Evolutionary conservation across 2,797 vertebrate genomes (phyloP), one percentile per base, ranked within the genome.

Genomic region (Manis pentadactyla): DNA sequence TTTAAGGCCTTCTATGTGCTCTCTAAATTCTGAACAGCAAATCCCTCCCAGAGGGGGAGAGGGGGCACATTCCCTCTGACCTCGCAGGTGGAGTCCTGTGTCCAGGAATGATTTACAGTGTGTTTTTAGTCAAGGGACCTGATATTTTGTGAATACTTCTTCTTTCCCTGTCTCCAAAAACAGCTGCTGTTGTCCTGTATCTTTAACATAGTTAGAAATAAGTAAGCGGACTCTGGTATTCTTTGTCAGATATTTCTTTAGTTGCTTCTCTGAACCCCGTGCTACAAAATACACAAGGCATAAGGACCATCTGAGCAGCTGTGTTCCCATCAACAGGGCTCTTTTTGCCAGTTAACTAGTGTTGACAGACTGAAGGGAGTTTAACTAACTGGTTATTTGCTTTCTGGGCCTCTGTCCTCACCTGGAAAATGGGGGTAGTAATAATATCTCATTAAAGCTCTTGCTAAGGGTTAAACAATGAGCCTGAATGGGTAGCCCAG

Each of bases 241-340:
- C 86, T 90, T 34, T 18, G n/a, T 81, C 23, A 55, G 73, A 11
- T 57, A 39, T 68, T 75, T 64, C 86, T 71, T 88, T 53, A 9
- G 9, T 29, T 23, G 46, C 74, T 81, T 59, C 10, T 49, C 64
- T 79, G 55, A 66, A n/a, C 25, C 42, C n/a, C 23, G 4, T 29
- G 10, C 17, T 13, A 5, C 29, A 87, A 90, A 39, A 51, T 51
- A 51, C 29, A n/a, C 74, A 14, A 68, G 51, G 37, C 34, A 4
- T 34, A 46, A 68, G 51, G 29, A 46, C 68, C 17, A 53, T 61
- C 74, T 19, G 29, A 34, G 23, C 51, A 49, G 51, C 92, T 3
- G 0, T 37, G 19, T 74, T n/a, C 64, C 64, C 39, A 37, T 64
- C 34, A 13, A 11, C 19, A 79, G 87, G 51, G 73, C 39, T 31